phyloP scores from a whole-genome alignment of 2,113 vertebrate species.

The Sceloporus tristichus region DNA sequence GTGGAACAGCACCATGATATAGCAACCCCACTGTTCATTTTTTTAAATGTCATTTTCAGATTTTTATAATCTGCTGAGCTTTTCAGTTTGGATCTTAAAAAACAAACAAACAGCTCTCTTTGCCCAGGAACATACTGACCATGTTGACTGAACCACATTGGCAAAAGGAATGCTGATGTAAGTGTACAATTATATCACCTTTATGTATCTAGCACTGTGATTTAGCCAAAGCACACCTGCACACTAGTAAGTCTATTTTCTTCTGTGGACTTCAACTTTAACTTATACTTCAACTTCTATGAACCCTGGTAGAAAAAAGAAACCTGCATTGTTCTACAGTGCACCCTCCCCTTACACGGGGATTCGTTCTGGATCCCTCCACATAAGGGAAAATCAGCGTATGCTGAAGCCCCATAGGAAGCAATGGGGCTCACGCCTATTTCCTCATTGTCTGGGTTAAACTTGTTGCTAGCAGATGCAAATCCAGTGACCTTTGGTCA shows the following conservation, averaged over 20 bases:
- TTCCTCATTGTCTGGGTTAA: no score
- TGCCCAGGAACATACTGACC: not conserved
- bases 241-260: not conserved
- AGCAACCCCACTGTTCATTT: not conserved
- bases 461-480: not conserved
- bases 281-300: not conserved
- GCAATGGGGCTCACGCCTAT: no score
- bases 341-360: no score
- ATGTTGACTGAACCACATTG: not conserved
- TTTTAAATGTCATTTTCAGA: not conserved
- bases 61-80: not conserved
- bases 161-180: not conserved
- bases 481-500: not conserved
- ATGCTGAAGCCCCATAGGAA: no score
- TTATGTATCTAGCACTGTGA: not conserved
- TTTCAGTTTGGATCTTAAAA: not conserved
- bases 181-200: not conserved
- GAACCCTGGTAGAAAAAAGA: no score
- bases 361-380: no score
- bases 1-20: not conserved
- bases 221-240: not conserved
- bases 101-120: not conserved
- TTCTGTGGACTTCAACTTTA: not conserved
- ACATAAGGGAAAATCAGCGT: no score
- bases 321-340: no score